Evolutionary conservation across 2,888 invertebrate genomes (phyloP).

Genomic region (Myopa testacea): DNA sequence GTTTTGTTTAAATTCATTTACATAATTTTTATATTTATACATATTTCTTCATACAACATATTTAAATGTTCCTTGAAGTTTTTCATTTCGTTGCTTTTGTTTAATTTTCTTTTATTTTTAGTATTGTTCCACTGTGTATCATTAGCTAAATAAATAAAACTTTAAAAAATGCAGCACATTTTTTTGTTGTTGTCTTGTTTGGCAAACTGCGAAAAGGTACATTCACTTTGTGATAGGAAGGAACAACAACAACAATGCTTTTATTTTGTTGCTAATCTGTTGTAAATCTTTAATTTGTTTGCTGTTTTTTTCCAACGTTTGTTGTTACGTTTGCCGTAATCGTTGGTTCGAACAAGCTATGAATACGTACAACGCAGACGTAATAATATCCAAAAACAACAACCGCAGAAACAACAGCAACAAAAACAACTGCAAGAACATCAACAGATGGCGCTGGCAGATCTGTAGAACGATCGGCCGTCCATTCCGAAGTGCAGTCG

Average conservation of each 20-base stretch:
- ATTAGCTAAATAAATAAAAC: background rate
- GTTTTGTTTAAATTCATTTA: too few species aligned
- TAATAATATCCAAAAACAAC: background rate
- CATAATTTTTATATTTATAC: too few species aligned
- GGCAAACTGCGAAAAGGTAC: background rate
- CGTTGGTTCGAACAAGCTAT: too few species aligned
- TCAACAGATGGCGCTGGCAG: background rate
- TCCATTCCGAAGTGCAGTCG: background rate
- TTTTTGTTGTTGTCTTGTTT: background rate
- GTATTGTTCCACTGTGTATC: background rate
- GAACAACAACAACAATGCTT: background rate
- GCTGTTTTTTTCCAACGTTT: background rate
- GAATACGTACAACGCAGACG: too few species aligned
- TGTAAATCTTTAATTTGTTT: conserved; percentile 1
- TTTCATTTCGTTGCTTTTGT: too few species aligned
- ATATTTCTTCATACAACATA: too few species aligned
- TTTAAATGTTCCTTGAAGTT: too few species aligned
- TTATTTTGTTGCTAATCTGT: conserved; percentile 2
- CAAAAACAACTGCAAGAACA: background rate
- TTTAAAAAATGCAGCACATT: background rate
- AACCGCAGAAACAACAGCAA: background rate
- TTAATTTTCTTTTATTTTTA: too few species aligned
- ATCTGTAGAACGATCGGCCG: background rate
- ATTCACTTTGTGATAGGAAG: conserved; percentile 18
- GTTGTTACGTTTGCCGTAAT: background rate